Conservation (phyloP, 2,113 vertebrate genomes). For the Gavialis gangeticus region DNA sequence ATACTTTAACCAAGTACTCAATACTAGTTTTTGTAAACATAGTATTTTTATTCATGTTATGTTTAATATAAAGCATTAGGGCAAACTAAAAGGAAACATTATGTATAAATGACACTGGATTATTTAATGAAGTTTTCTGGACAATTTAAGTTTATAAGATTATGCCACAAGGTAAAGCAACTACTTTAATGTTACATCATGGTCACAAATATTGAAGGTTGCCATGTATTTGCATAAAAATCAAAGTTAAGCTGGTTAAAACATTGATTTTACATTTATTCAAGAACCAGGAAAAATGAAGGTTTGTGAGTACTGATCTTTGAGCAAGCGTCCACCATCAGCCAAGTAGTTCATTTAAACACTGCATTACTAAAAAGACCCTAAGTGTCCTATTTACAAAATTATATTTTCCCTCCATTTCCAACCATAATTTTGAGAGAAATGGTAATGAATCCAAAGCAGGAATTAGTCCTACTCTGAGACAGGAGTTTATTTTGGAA, state of each 20-base stretch:
- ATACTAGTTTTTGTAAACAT: neutral
- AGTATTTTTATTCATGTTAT: neutral
- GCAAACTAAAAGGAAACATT: neutral
- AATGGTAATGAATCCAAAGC: neutral
- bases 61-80: neutral
- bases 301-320: neutral
- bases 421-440: neutral
- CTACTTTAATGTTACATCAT: neutral
- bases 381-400: neutral
- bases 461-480: neutral
- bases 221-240: neutral
- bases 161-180: neutral
- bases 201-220: neutral
- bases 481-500: neutral
- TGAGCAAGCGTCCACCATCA: neutral
- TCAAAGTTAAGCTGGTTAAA: neutral
- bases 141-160: neutral
- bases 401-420: neutral
- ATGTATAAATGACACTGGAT: neutral
- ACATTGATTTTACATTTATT: neutral
- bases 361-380: neutral
- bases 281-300: neutral
- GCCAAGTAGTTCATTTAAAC: neutral
- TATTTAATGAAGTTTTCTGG: neutral
- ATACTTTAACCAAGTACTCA: neutral